phyloP scores from a whole-genome alignment of 2,113 vertebrate species.

The Phyllostomus hastatus region DNA sequence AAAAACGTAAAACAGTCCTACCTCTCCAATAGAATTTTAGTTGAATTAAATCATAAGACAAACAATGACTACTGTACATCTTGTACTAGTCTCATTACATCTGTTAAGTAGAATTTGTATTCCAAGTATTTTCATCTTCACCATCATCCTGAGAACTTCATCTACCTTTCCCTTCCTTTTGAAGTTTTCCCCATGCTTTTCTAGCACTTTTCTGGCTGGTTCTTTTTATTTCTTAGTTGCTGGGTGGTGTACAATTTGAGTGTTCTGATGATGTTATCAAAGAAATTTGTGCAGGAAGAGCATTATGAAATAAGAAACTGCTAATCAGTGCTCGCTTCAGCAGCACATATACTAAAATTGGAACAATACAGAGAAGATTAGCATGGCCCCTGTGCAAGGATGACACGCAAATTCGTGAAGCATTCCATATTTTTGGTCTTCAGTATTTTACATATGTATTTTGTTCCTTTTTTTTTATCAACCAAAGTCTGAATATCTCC shows the following conservation, averaged over 20 bases:
- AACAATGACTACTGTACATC: constrained; percentile 55
- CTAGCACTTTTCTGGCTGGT: constrained; percentile 80
- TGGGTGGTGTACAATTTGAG: constrained; percentile 58
- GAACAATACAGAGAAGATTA: too few relatives aligned
- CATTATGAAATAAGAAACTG: constrained; percentile 71
- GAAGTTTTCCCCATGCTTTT: constrained; percentile 89
- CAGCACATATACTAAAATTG: too few relatives aligned
- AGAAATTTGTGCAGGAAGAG: constrained; percentile 75
- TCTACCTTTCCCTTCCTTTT: constrained; percentile 91
- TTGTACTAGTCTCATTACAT: constrained; percentile 83
- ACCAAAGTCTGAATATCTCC: background rate
- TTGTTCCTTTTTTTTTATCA: constrained; percentile 12
- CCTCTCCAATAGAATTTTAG: constrained; percentile 68
- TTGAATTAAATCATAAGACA: constrained; percentile 66
- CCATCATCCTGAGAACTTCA: constrained; percentile 90
- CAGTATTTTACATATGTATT: background rate
- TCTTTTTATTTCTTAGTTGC: constrained; percentile 85
- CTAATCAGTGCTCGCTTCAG: too few relatives aligned
- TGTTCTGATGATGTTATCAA: constrained; percentile 65
- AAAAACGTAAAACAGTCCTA: constrained; percentile 61
- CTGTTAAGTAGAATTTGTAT: constrained; percentile 94
- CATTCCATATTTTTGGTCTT: background rate
- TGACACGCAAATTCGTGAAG: too few relatives aligned
- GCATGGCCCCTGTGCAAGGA: too few relatives aligned
- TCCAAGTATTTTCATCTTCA: constrained; percentile 95